Evolutionary conservation across 2,888 invertebrate genomes (phyloP), one percentile per base, ranked within the genome.

Genomic region (Meganola albula): DNA sequence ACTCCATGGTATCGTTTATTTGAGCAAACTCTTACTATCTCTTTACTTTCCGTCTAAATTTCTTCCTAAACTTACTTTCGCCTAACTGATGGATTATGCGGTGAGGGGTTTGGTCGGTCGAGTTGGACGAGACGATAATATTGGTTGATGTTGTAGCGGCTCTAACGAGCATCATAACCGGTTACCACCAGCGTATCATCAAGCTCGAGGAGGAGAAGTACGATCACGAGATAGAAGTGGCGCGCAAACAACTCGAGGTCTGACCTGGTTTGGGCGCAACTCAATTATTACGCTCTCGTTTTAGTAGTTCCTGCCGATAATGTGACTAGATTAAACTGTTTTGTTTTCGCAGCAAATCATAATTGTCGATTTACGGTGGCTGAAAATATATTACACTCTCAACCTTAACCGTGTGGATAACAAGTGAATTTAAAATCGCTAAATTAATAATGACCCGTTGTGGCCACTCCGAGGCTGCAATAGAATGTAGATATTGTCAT

Each of bases 191-290:
- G 73, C 92, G 93, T 88, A 92, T 96, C 86, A 86, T 76, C 77
- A 88, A 88, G 69, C 90, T 96, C 79, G 96, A 97, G 87, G 92
- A 92, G 80, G 91, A 93, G 88, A 98, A 98, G 90, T 98, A 96
- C 90, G 99, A 99, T 90, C 92, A 97, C 89, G 99, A 99, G 90
- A 91, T 93, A 88, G 95, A 95, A 88, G 97, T 98, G 87, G 91
- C 95, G 87, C 93, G 92, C 89, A 98, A 95, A 92, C 95, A 96
- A 82, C 90, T 93, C 84, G 97, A 98, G 96, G 98, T 98, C 90
- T 89, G 90, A 73, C 74, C 67, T 74, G 78, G 72, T 79, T 82
- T 79, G 70, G 66, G 67, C 72, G 67, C 73, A 63, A 56, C 61
- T 60, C 63, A 62, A 66, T 62, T 68, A 63, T 67, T 66, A 71